Evolutionary conservation across 2,888 invertebrate species (phyloP), one percentile per base, ranked within the genome.

Genomic region (Megamerina dolium): DNA sequence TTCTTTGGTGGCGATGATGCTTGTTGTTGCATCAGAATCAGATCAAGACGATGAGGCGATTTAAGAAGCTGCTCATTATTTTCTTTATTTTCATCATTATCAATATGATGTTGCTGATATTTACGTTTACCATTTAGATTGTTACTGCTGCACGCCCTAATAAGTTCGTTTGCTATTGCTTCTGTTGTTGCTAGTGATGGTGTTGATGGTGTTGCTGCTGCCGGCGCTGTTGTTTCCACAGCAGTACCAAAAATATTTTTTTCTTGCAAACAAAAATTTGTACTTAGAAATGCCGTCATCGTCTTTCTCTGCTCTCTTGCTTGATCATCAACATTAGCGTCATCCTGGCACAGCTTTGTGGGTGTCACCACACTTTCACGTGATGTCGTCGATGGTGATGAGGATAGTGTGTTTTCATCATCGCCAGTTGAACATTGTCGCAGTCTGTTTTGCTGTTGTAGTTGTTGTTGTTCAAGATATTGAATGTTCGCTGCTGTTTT

Each of bases 21-120:
- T n/a, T 50, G 47, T 4, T 44, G 41, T 31, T 53, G 36, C n/a
- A n/a, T n/a, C n/a, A n/a, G n/a, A n/a, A n/a, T 51, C 52, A 55
- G 52, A 48, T 65, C 64, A 54, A 53, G 61, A 56, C 50, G 61
- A 56, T 60, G 57, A 70, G 70, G 68, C 70, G 70, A 71, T 70
- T 64, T 70, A 63, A 67, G 66, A 63, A 64, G 66, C 68, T 70
- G 70, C 69, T 63, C 58, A 47, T 63, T 58, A 55, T 61, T 66
- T 51, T 63, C 63, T 59, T 64, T 61, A 56, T 63, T 54, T 57
- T 65, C 59, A 41, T 63, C 56, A 18, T 51, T 53, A 41, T 55
- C 54, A 36, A 53, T 50, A 23, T 45, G 40, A n/a, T n/a, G n/a
- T 32, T 44, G 44, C 23, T 52, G 52, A 36, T 50, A 37, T 49